phyloP scores from a whole-genome alignment of 2,113 vertebrate species.

The Neofelis nebulosa region DNA sequence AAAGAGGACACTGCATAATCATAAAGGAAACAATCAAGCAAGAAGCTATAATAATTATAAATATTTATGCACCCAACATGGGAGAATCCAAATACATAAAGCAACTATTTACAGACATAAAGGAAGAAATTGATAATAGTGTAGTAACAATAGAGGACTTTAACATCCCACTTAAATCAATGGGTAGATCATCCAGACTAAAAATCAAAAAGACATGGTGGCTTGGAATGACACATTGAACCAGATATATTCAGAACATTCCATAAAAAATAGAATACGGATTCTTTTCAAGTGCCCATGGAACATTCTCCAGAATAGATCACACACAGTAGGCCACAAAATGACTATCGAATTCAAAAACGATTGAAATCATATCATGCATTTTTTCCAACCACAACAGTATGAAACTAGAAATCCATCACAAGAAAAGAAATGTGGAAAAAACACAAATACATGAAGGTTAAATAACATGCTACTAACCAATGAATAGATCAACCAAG shows the following conservation, averaged over 20 bases:
- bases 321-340: neutral
- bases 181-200: neutral
- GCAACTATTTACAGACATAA: neutral
- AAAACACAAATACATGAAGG: neutral
- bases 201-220: neutral
- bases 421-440: neutral
- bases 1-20: neutral
- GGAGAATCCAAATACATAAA: neutral
- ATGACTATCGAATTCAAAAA: neutral
- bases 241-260: neutral
- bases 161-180: neutral
- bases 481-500: neutral
- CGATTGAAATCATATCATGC: neutral
- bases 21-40: neutral
- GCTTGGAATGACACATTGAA: neutral
- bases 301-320: neutral
- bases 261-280: neutral
- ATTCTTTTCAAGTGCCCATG: neutral
- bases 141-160: neutral
- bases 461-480: neutral
- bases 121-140: neutral
- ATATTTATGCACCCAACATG: neutral
- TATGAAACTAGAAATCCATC: neutral
- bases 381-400: neutral
- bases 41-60: neutral